phyloP scores from a whole-genome alignment of 92 coral and sea anemone species.

The Meandrina meandrites region DNA sequence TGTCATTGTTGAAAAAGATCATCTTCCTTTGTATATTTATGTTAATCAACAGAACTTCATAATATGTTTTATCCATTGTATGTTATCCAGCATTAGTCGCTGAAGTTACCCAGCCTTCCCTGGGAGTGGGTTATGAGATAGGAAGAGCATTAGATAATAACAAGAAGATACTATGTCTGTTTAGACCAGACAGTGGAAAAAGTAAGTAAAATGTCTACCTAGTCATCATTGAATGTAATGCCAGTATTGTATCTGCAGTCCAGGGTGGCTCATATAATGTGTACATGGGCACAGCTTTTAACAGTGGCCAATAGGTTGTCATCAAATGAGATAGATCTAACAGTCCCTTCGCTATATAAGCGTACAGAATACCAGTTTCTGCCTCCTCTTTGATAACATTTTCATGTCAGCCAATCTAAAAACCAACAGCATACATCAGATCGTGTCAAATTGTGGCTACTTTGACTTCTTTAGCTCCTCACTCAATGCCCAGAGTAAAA shows the following conservation, averaged over 20 bases:
- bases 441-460: background rate
- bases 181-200: constrained; percentile 90
- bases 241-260: background rate
- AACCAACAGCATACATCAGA: background rate
- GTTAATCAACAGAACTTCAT: background rate
- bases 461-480: background rate
- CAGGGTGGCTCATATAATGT: background rate
- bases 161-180: constrained; percentile 86
- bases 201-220: constrained; percentile 51
- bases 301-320: background rate
- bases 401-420: background rate
- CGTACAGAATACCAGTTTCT: too few relatives aligned
- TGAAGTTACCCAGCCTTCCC: constrained; percentile 95
- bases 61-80: background rate
- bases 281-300: background rate
- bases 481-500: too few relatives aligned
- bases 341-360: too few relatives aligned
- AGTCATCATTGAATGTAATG: background rate
- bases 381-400: too few relatives aligned
- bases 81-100: constrained; percentile 84
- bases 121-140: constrained; percentile 97
- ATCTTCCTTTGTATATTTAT: background rate
- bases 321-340: too few relatives aligned
- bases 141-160: constrained; percentile 92
- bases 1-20: too few relatives aligned